Percentiles rank a stretch among this genome's conserved stretches.
Conservation (phyloP, 53 echinoderm and acorn worm genomes). For the Zoroaster sp. region DNA sequence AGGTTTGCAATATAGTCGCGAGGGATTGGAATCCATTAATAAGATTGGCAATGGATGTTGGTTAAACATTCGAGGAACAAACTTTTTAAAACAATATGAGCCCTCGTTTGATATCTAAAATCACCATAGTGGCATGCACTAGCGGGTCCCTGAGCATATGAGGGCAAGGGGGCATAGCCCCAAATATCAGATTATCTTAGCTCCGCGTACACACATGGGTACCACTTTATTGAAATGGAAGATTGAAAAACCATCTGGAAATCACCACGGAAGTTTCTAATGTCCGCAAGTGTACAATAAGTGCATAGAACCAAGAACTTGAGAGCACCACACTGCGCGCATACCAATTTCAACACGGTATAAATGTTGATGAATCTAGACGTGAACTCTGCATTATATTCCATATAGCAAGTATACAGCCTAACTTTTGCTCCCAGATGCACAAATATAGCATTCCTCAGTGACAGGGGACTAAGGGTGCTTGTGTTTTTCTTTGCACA, state of each 20-base stretch:
- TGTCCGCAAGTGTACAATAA: background rate
- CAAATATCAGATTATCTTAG: too few relatives aligned
- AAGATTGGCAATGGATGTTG: too few relatives aligned
- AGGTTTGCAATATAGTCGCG: too few relatives aligned
- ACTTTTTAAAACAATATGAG: too few relatives aligned
- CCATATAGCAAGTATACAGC: background rate
- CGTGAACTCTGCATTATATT: background rate
- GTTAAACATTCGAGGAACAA: too few relatives aligned
- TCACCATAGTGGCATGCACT: too few relatives aligned
- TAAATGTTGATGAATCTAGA: background rate
- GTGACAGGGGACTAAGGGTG: background rate
- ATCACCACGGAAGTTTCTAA: background rate
- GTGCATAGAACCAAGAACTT: background rate
- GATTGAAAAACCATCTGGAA: background rate
- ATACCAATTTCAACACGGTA: background rate
- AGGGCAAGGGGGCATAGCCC: too few relatives aligned
- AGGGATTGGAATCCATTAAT: too few relatives aligned
- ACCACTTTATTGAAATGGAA: background rate
- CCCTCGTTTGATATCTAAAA: too few relatives aligned
- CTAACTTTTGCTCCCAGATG: background rate
- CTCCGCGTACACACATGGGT: too few relatives aligned
- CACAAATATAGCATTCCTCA: background rate
- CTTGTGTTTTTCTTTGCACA: background rate
- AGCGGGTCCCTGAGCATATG: too few relatives aligned
- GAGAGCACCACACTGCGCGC: background rate